Base-by-base conservation (phyloP, 2,113 vertebrate genomes). In the Rousettus leschenaultii region DNA sequence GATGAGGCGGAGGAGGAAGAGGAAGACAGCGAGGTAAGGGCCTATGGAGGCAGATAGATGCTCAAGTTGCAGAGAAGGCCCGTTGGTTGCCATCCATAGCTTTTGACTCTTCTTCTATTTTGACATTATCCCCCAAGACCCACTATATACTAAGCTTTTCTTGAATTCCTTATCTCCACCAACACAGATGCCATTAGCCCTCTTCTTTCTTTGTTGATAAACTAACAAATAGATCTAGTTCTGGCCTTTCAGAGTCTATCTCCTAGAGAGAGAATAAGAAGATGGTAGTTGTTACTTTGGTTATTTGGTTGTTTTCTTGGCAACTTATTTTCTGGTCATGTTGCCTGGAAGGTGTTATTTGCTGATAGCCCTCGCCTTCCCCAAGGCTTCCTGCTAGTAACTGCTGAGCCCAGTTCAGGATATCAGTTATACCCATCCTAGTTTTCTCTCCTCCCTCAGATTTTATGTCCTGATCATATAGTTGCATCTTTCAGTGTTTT, bases 1-100 rank as follows among this genome's bases (percentile, higher is more conserved):
- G 99, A 99, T 97, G 99, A 99, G 96, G 99, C 98, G 57, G 99
- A 99, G 93, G 99, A 99, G 96, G 99, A 99, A 96, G 99, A 99
- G 96, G 98, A 99, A 94, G 98, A 98, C 98, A 99, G 98, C 97
- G 99, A 99, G 99, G 99, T 98, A 98, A 98, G 98, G 96, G 97
- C 97, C 93, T 97, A 96, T 96, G 86, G 87, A 92, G 71, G 71
- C 87, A 95, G 95, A 96, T 87, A 97, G 66, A 97, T 82, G 43
- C 40, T 95, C 55, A 80, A 43, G 78, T 9, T 11, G 59, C 26
- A 95, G 94, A 95, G 73, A 91, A 95, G 96, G 87, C n/a, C 63
- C 24, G 7, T 89, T 74, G 7, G 45, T 92, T 43, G 74, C 92
- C 74, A 82, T 93, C 53, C 61, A 6, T 74, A 73, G 83, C 83